Evolutionary conservation across 2,888 invertebrate genomes (phyloP).

Genomic region (Cyaniris semiargus): DNA sequence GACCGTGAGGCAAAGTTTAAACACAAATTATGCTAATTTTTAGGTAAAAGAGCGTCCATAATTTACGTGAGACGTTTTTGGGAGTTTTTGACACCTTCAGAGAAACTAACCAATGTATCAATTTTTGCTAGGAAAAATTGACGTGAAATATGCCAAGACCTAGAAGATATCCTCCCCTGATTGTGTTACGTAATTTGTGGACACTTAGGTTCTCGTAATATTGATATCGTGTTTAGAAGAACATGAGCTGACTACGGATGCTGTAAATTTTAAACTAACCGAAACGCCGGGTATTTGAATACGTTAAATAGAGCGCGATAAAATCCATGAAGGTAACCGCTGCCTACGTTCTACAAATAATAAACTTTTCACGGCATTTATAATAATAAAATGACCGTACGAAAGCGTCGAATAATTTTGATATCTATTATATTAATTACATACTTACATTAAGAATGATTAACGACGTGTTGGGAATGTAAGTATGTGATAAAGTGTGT

Average conservation of each 20-base stretch:
- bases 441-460: background rate
- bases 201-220: background rate
- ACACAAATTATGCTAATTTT: background rate
- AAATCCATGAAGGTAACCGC: background rate
- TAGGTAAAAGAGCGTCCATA: background rate
- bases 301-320: background rate
- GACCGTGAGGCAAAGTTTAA: constrained; percentile 71
- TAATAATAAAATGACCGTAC: background rate
- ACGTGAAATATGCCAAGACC: too few species aligned
- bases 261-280: background rate
- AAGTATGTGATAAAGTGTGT: constrained; percentile 14
- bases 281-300: background rate
- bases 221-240: background rate
- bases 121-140: too few species aligned
- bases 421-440: constrained; percentile 7
- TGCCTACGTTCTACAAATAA: background rate
- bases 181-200: too few species aligned
- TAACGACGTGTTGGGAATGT: background rate
- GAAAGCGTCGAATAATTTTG: background rate
- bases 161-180: too few species aligned
- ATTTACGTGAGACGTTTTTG: background rate
- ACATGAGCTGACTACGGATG: background rate
- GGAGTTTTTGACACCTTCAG: background rate
- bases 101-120: too few species aligned
- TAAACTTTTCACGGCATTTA: background rate